Percentiles rank a stretch among this genome's conserved stretches.
These are phyloP conservation scores for Drosophila siamana DNA, from an alignment of 2,888 invertebrate species.

Conservation along the genomic window DNA sequence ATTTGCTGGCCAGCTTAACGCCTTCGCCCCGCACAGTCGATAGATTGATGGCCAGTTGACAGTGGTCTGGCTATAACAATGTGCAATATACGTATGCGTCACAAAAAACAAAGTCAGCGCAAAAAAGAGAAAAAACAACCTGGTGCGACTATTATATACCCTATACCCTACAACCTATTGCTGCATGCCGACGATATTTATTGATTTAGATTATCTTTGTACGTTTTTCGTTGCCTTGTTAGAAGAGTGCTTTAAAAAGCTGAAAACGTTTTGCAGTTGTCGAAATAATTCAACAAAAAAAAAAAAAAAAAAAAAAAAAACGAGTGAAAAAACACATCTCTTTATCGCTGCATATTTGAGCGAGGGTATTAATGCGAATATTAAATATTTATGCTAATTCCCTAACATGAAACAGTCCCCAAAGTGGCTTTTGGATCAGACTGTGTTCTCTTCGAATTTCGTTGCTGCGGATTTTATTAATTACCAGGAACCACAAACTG, in stretches of 20 bases:
- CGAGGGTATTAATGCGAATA: slow-evolving; percentile 46
- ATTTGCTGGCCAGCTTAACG: slow-evolving; percentile 68
- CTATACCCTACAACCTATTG: neutral
- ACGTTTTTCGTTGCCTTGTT: neutral
- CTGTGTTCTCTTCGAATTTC: slow-evolving; percentile 19
- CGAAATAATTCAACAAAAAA: too few relatives aligned
- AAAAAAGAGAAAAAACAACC: neutral
- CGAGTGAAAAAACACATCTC: too few relatives aligned
- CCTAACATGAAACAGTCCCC: slow-evolving; percentile 48
- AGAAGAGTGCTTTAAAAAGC: too few relatives aligned
- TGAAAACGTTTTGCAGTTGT: too few relatives aligned
- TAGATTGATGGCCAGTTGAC: slow-evolving; percentile 79
- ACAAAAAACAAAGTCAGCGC: slow-evolving; percentile 12
- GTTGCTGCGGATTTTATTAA: slow-evolving; percentile 63
- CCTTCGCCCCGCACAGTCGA: slow-evolving; percentile 44
- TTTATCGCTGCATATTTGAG: neutral
- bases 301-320: too few relatives aligned
- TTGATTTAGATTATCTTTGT: neutral
- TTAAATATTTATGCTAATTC: slow-evolving; percentile 61
- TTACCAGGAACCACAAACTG: slow-evolving; percentile 70
- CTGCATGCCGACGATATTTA: neutral
- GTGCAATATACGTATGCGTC: slow-evolving; percentile 41
- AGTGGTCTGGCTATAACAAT: slow-evolving; percentile 59
- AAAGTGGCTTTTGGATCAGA: slow-evolving; percentile 53
- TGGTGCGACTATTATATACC: slow-evolving; percentile 2